Evolutionary conservation across 2,888 invertebrate genomes (phyloP), one percentile per base, ranked within the genome.

Genomic region (Nowickia ferox): DNA sequence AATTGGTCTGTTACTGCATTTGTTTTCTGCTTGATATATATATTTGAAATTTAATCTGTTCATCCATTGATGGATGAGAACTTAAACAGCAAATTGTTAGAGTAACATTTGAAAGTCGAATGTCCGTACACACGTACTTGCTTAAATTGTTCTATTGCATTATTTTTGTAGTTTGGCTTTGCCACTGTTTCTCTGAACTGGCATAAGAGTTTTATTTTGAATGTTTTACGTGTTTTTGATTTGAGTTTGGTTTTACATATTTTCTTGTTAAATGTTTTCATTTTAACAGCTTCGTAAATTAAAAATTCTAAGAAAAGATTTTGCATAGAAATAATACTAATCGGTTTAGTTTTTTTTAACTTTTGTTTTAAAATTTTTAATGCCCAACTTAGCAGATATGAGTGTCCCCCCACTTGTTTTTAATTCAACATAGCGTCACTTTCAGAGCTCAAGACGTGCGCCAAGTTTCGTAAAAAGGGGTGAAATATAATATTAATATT

Each of bases 41-140:
- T 63, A 13, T 65, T 65, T 57, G 30, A 42, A 65, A 40, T 48
- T 76, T 71, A 83, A 83, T 77, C 82, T 57, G 48, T 71, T 71
- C 71, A 71, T 65, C 30, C 57, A 44, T 63, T 83, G 76, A 51
- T 71, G 51, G 61, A 75, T 69, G 75, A 55, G 53, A 44, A 53
- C 61, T 46, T 53, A 61, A 61, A 38, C 51, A 55, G 61, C 61
- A 75, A 75, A 81, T 8, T 75, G 53, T 53, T 61, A 59, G 9
- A 38, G 68, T 59, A n/a, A 44, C 68, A 68, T 68, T 44, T 40
- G 55, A 75, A 53, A 53, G 38, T 51, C 9, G 53, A 13, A 4
- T 46, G 30, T 61, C 6, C 3, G 75, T 59, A 22, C 11, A 61
- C 19, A 17, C 19, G 19, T 38, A 13, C 5, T 9, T 22, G 13